Evolutionary conservation across 2,113 vertebrate species (phyloP).

Genomic region (Oceanites oceanicus): DNA sequence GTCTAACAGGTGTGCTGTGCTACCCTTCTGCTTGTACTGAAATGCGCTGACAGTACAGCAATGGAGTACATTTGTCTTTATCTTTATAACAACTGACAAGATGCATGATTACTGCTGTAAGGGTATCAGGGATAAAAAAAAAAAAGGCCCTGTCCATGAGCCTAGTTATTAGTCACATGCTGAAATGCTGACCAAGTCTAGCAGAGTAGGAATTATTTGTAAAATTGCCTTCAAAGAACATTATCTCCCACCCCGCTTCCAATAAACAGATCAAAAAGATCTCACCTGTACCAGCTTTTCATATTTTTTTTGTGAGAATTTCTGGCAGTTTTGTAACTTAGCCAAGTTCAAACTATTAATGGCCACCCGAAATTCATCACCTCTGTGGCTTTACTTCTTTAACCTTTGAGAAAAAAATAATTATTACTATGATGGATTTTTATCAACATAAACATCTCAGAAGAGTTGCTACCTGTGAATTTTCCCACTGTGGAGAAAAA

Average conservation of each 20-base stretch:
- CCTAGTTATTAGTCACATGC: conserved; percentile 66
- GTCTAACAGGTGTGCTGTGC: conserved; percentile 57
- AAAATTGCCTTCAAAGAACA: conserved; percentile 57
- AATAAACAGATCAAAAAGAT: conserved; percentile 1
- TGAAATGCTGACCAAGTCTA: conserved; percentile 68
- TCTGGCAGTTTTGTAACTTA: conserved; percentile 2
- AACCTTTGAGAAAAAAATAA: not conserved
- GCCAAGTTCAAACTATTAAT: not conserved
- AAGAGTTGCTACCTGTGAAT: not conserved
- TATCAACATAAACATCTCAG: not conserved
- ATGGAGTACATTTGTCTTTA: conserved; percentile 73
- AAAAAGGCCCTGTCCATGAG: conserved; percentile 29
- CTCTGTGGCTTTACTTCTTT: not conserved
- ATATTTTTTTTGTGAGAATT: not conserved
- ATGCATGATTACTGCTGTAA: conserved; percentile 77
- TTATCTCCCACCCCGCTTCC: conserved; percentile 37
- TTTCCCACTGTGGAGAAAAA: not conserved
- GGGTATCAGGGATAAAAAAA: conserved; percentile 58
- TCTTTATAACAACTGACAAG: conserved; percentile 75
- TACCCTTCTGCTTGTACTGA: conserved; percentile 58
- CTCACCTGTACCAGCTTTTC: conserved; percentile 3
- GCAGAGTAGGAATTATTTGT: conserved; percentile 52
- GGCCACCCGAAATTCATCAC: not conserved
- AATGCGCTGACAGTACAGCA: conserved; percentile 73
- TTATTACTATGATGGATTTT: not conserved